Evolutionary conservation across 2,113 vertebrate genomes (phyloP).

Genomic region (Pluvianellus socialis): DNA sequence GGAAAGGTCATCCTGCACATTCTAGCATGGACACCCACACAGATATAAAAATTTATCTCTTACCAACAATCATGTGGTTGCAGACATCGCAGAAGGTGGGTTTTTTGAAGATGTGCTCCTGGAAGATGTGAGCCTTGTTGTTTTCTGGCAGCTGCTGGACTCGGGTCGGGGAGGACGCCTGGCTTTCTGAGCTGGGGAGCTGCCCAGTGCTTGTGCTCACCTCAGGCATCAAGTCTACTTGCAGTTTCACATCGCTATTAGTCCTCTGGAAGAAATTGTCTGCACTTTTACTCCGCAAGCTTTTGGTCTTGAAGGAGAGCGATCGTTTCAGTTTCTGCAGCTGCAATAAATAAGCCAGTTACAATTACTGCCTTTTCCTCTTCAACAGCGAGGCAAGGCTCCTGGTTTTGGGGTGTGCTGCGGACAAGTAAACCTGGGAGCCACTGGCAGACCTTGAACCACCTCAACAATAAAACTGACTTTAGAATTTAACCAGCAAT

Average conservation of each 20-base stretch:
- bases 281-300: constrained; percentile 95
- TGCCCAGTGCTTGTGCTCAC: constrained; percentile 86
- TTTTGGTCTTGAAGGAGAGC: constrained; percentile 98
- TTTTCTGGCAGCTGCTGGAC: constrained; percentile 78
- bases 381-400: neutral
- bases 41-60: constrained; percentile 19
- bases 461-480: neutral
- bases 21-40: rapidly evolving
- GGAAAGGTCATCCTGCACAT: neutral
- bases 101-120: constrained; percentile 98
- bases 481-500: neutral
- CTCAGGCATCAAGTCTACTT: constrained; percentile 80
- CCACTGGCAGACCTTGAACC: neutral
- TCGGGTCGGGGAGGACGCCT: constrained; percentile 81
- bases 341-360: constrained; percentile 74
- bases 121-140: constrained; percentile 87
- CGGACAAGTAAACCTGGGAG: neutral
- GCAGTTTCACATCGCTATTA: constrained; percentile 83
- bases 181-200: constrained; percentile 78
- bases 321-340: constrained; percentile 96
- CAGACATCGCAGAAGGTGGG: constrained; percentile 98
- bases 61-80: constrained; percentile 99
- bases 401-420: neutral
- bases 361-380: neutral
- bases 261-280: constrained; percentile 95